Percentiles rank a stretch among this genome's conserved stretches.
Evolutionary conservation across 2,113 vertebrate species (phyloP).

Genomic region (Chionodraco myersi): DNA sequence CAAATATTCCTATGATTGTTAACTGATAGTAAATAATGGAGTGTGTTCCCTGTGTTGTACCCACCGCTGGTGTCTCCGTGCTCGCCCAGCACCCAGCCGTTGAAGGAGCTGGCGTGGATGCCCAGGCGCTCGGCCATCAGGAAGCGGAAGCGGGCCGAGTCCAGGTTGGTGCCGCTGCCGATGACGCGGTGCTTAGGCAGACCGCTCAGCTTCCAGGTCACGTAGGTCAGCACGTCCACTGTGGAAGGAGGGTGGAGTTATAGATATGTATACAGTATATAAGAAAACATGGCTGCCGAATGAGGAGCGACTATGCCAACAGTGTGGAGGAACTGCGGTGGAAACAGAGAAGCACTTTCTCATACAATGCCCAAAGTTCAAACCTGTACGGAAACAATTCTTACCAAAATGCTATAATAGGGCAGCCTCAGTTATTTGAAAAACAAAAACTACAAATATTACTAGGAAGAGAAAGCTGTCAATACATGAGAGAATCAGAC

Average conservation of each 20-base stretch:
- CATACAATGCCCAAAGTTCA: too few relatives aligned
- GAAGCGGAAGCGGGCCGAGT: slow-evolving; percentile 95
- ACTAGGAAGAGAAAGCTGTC: too few relatives aligned
- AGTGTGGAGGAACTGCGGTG: too few relatives aligned
- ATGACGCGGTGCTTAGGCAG: slow-evolving; percentile 95
- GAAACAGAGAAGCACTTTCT: too few relatives aligned
- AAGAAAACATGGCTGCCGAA: too few relatives aligned
- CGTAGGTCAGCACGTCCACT: slow-evolving; percentile 97
- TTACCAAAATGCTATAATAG: too few relatives aligned
- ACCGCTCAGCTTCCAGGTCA: slow-evolving; percentile 99
- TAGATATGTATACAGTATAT: not conserved
- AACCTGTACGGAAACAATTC: too few relatives aligned
- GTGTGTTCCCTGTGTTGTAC: slow-evolving; percentile 14
- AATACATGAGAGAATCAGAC: too few relatives aligned
- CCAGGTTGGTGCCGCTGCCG: slow-evolving; percentile 97
- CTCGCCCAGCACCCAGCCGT: slow-evolving; percentile 97
- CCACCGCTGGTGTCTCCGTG: slow-evolving; percentile 97
- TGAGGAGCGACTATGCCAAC: too few relatives aligned
- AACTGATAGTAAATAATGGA: not conserved
- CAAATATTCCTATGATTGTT: not conserved
- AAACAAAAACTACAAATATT: too few relatives aligned
- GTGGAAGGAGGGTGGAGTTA: slow-evolving; percentile 6
- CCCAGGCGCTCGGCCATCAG: slow-evolving; percentile 93
- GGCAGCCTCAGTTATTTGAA: too few relatives aligned
- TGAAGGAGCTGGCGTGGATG: slow-evolving; percentile 92